A percentile compares a stretch with the other conserved stretches of the same genome.
Conservation (phyloP, 1,140 invertebrate genomes). For the Prorops nasuta region DNA sequence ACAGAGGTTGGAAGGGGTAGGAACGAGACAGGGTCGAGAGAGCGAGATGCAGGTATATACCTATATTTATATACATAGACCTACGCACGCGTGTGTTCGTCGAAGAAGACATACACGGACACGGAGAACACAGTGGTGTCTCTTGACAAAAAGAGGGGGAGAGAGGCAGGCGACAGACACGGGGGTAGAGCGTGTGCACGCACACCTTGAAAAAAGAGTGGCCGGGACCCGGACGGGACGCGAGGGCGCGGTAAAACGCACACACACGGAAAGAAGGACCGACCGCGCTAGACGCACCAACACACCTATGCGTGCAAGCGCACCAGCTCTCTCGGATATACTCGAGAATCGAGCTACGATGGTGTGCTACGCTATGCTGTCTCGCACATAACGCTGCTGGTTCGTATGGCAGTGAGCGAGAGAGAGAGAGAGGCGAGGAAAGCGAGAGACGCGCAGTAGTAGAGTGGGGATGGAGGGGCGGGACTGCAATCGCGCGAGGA, state of each 20-base stretch:
- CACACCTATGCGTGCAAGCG: constrained; percentile 20
- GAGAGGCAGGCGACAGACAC: not conserved
- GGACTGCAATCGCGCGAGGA: constrained; percentile 24
- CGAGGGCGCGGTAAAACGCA: constrained; percentile 12
- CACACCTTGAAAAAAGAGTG: no score
- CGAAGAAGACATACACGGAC: no score
- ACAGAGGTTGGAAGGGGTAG: no score
- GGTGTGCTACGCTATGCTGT: not conserved
- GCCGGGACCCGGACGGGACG: not conserved
- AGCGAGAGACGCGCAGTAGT: not conserved
- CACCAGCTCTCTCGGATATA: no score
- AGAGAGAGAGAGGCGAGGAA: not conserved
- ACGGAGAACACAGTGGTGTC: no score
- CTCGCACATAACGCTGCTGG: not conserved
- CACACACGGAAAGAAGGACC: constrained; percentile 28
- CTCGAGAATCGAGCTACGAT: no score
- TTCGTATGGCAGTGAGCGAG: no score
- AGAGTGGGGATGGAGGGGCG: constrained; percentile 23
- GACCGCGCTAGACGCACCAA: constrained; percentile 15
- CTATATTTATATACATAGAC: no score
- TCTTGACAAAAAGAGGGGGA: not conserved
- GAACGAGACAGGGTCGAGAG: no score
- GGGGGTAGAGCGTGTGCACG: not conserved
- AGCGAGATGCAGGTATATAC: no score
- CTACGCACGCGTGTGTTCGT: no score